Conservation (phyloP, 2,888 invertebrate species). For the Drosophila hamatofila region DNA sequence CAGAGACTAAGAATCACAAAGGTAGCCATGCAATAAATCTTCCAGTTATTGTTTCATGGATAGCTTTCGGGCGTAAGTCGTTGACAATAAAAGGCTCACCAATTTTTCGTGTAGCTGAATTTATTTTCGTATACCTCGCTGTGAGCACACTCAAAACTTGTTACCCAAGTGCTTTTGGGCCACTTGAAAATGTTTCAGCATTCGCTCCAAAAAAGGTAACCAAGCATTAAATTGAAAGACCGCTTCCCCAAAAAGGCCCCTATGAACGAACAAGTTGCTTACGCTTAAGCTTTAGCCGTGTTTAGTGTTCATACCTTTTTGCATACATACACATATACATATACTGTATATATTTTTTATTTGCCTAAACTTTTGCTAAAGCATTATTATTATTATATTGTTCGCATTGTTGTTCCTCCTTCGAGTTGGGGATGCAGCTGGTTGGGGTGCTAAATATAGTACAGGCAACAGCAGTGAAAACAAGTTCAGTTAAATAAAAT, state of each 20-base stretch:
- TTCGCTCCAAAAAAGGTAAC: constrained; percentile 71
- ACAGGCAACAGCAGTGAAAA: constrained; percentile 27
- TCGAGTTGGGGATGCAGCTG: background rate
- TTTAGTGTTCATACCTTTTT: background rate
- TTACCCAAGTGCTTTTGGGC: constrained; percentile 44
- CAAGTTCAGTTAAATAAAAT: constrained; percentile 25
- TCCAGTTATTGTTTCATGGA: constrained; percentile 68
- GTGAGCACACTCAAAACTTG: constrained; percentile 64
- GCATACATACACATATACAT: background rate
- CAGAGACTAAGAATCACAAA: constrained; percentile 16
- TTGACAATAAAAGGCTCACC: constrained; percentile 58
- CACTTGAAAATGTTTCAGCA: constrained; percentile 66
- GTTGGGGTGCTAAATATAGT: constrained; percentile 29
- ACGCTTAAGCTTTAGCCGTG: constrained; percentile 36
- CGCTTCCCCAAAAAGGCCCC: constrained; percentile 7
- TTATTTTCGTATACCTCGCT: constrained; percentile 39
- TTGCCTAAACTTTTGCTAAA: constrained; percentile 53
- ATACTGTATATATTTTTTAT: constrained; percentile 31
- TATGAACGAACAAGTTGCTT: constrained; percentile 20
- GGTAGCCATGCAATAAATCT: constrained; percentile 66
- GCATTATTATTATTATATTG: constrained; percentile 65
- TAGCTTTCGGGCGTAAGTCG: constrained; percentile 51
- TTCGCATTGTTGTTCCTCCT: constrained; percentile 34
- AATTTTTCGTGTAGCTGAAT: constrained; percentile 28
- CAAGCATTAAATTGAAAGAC: constrained; percentile 73